Evolutionary conservation across 2,888 invertebrate genomes (phyloP).

Genomic region (Acrocera orbiculus): DNA sequence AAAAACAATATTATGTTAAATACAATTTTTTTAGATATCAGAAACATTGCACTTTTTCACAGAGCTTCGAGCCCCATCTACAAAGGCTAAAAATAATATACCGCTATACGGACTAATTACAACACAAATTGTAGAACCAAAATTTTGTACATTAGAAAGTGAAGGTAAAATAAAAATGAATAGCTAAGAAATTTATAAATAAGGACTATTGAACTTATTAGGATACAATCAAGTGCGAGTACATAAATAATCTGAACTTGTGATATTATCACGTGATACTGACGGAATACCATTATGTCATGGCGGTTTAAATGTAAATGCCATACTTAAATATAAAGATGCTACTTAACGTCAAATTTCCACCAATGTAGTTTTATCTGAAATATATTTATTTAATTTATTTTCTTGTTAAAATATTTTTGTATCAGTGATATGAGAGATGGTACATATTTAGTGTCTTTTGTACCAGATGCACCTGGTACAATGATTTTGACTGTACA

Average conservation of each 20-base stretch:
- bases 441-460: slow-evolving; percentile 42
- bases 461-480: slow-evolving; percentile 47
- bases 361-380: no score
- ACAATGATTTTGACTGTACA: slow-evolving; percentile 41
- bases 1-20: no score
- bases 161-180: no score
- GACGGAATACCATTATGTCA: slow-evolving; percentile 46
- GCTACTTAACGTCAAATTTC: no score
- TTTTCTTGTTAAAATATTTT: no score
- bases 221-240: slow-evolving; percentile 36
- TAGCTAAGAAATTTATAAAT: no score
- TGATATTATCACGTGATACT: slow-evolving; percentile 42
- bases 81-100: slow-evolving; percentile 28
- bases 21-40: slow-evolving; percentile 20
- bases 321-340: slow-evolving; percentile 37
- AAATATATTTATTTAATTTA: no score
- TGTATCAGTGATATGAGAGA: slow-evolving; percentile 43
- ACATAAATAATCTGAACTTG: slow-evolving; percentile 41
- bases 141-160: slow-evolving; percentile 38
- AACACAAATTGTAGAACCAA: slow-evolving; percentile 44
- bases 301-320: slow-evolving; percentile 44
- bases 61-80: slow-evolving; percentile 33
- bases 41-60: slow-evolving; percentile 38
- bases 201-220: no score
- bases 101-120: slow-evolving; percentile 40